A percentile compares a stretch with the other conserved stretches of the same genome.
phyloP scores from a whole-genome alignment of 2,797 vertebrate genomes.

The Microctenopoma stevenorrisi region DNA sequence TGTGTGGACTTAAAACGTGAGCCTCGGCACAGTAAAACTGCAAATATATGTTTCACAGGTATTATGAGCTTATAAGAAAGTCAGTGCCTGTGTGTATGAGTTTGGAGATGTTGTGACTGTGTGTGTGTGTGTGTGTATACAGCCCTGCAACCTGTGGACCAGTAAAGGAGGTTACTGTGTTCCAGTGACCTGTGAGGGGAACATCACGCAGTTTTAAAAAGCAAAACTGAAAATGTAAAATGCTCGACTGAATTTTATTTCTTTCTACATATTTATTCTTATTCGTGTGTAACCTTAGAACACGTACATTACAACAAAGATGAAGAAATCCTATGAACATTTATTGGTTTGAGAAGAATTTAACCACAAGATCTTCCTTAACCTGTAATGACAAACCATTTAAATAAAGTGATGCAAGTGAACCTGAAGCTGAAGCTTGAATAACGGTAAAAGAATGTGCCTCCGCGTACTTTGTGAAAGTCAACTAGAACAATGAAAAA shows the following conservation, averaged over 20 bases:
- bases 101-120: not conserved
- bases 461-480: not conserved
- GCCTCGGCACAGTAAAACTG: slow-evolving; percentile 5
- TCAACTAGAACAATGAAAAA: too few species aligned
- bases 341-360: slow-evolving; percentile 17
- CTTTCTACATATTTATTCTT: slow-evolving; percentile 72
- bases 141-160: slow-evolving; percentile 15
- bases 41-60: slow-evolving; percentile 13
- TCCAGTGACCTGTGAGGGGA: slow-evolving; percentile 19
- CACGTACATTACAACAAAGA: slow-evolving; percentile 41
- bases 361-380: slow-evolving; percentile 57
- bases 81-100: slow-evolving; percentile 10
- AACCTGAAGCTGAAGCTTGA: slow-evolving; percentile 36
- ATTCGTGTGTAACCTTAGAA: slow-evolving; percentile 47
- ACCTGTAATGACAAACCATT: slow-evolving; percentile 64
- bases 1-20: not conserved
- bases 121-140: slow-evolving; percentile 3
- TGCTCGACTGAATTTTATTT: slow-evolving; percentile 40
- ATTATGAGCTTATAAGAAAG: not conserved
- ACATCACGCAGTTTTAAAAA: slow-evolving; percentile 28
- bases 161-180: slow-evolving; percentile 32
- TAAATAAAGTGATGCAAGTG: slow-evolving; percentile 62
- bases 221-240: slow-evolving; percentile 43
- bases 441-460: not conserved
- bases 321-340: slow-evolving; percentile 42